These are phyloP conservation scores for Sphinx pinastri DNA, from an alignment of 2,888 invertebrate species.

Conservation along the genomic window DNA sequence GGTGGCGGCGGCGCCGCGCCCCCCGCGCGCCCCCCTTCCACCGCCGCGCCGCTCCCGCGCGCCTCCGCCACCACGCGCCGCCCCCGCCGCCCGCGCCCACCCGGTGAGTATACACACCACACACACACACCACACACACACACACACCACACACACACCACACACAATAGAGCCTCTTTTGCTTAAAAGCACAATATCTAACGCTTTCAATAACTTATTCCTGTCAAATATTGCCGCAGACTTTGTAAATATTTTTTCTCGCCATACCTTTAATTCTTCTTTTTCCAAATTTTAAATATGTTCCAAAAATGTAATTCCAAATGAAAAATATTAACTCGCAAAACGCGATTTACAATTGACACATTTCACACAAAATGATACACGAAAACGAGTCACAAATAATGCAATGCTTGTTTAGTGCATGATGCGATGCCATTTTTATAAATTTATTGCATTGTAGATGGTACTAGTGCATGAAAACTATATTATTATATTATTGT, in stretches of 20 bases:
- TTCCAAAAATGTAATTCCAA: neutral
- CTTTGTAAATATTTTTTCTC: conserved; percentile 1
- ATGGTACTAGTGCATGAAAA: conserved; percentile 37
- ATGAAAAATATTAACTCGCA: neutral
- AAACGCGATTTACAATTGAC: neutral
- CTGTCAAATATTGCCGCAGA: neutral
- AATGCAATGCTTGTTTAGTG: conserved; percentile 64
- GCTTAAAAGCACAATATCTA: conserved; percentile 1
- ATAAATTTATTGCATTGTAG: conserved; percentile 60
- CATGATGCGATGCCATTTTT: conserved; percentile 47
- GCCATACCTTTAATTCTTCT: neutral
- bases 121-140: conserved; percentile 30
- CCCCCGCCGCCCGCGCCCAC: conserved; percentile 78
- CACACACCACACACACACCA: conserved; percentile 12
- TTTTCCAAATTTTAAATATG: neutral
- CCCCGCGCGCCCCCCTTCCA: conserved; percentile 84
- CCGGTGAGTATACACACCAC: conserved; percentile 59
- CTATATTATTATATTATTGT: conserved; percentile 38
- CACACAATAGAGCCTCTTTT: conserved; percentile 9
- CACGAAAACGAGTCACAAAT: conserved; percentile 62
- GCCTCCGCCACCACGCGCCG: conserved; percentile 75
- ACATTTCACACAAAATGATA: conserved; percentile 30
- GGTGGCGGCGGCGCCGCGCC: conserved; percentile 78
- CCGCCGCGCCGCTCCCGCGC: conserved; percentile 78
- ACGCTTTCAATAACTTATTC: neutral